Base-by-base conservation (phyloP, 2,888 invertebrate species). In the Imbricaverruca yamaguchii region DNA sequence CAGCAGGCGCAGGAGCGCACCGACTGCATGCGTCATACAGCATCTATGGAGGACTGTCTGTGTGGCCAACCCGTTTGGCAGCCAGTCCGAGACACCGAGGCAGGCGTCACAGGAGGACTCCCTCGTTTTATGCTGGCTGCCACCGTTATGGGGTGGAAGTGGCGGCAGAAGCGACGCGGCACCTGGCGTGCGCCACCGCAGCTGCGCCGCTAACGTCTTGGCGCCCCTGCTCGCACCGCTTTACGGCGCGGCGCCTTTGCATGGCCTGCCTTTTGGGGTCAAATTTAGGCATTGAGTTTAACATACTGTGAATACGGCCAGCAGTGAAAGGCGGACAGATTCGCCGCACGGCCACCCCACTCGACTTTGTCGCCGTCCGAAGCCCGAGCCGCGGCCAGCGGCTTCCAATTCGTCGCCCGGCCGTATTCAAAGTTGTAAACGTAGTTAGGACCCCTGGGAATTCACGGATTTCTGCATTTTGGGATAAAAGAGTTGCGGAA, bases 401-500 rank as follows among this genome's bases (percentile, higher is more conserved):
- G 7, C 53, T 18, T 10, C 8, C 21, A 55, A 74, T 55, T 55
- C 55, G 74, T 55, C 15, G 21, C 53, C 10, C 53, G 23, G 74
- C 55, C 18, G 13, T 74, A 74, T 74, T 74, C 74, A 74, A 74
- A 74, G 55, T 53, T 74, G 74, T 74, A 74, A 74, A 74, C 74
- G 74, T 74, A 55, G 74, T 74, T 74, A 53, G 74, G 55, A 74
- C 74, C 74, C 74, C 74, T 74, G 74, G 74, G 74, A 74, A 18
- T 74, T 74, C 55, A 74, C 74, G 74, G 74, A 74, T 74, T 74
- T 74, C 74, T 74, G 74, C 74, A 55, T 74, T 74, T 74, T 74
- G 74, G 53, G 21, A 74, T 74, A 74, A 74, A 74, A 74, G 74
- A 74, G 74, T 74, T 74, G 74, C 55, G 74, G 74, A 74, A 74